Evolutionary conservation across 2,888 invertebrate species (phyloP), one percentile per base, ranked within the genome.

Genomic region (Drosophila greeni): DNA sequence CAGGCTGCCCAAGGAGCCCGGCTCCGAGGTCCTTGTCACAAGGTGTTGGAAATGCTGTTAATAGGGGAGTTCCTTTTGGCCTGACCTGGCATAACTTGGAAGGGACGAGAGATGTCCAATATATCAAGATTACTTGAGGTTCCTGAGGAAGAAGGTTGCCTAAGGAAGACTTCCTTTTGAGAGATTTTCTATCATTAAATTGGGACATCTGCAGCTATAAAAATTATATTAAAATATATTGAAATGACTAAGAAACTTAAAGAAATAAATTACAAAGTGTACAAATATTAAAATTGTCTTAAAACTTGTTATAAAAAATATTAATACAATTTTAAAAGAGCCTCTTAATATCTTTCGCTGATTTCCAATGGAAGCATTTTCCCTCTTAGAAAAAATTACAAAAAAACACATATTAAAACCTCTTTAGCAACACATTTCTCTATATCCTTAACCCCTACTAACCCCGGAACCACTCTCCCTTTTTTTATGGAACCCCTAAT

Each of bases 11-110:
- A 23, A 57, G 29, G 26, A 34, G 42, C 6, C 51, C 62, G 51
- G 55, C 23, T 29, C 26, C 48, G 26, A 54, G 51, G 36, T 45
- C 43, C 49, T 67, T 67, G 59, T 51, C 65, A 48, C 76, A 76
- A 80, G 85, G 85, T 84, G 78, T 66, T 57, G 67, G 53, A 74
- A 80, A 74, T 73, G 59, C 65, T 66, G 65, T 82, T 82, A 84
- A 82, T 84, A 61, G 66, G 82, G 76, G 82, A 84, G 82, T 77
- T 69, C 37, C 62, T 43, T 43, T 48, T 6, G 12, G 48, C 43
- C 43, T 61, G 61, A 49, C 56, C 57, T 47, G 18, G 16, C 39
- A 34, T 40, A 49, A 34, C 61, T 47, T 60, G 36, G 49, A 24
- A 9, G 31, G 33, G 43, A 16, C 16, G 16, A 11, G 5, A 29